Evolutionary conservation across 2,113 vertebrate genomes (phyloP).

Genomic region (Sprattus sprattus): DNA sequence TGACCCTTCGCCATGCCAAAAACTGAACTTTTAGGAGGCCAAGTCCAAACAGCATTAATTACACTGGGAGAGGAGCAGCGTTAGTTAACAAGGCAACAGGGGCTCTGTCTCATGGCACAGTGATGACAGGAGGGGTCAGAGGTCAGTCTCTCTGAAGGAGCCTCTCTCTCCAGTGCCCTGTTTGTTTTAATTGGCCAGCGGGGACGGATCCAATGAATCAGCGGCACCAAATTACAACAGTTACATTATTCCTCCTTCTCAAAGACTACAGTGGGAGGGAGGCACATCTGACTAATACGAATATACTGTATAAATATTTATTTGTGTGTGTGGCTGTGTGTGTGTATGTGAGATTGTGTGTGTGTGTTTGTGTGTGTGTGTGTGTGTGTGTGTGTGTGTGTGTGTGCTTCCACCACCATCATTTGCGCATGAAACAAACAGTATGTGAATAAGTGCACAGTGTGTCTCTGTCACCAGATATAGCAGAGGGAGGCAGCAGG

Average conservation of each 20-base stretch:
- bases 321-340: background rate
- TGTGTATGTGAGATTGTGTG: no score
- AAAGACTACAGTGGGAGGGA: background rate
- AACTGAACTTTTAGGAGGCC: background rate
- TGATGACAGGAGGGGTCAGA: background rate
- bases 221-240: slow-evolving; percentile 9
- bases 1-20: background rate
- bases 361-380: no score
- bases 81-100: background rate
- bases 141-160: slow-evolving; percentile 30
- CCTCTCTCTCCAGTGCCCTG: slow-evolving; percentile 30
- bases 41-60: slow-evolving; percentile 5
- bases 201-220: background rate
- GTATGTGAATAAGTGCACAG: no score
- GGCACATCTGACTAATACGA: background rate
- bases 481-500: no score
- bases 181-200: slow-evolving; percentile 43
- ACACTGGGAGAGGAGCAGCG: background rate
- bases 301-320: background rate
- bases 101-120: background rate
- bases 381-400: no score
- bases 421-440: no score
- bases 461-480: no score
- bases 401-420: no score
- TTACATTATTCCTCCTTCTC: slow-evolving; percentile 29